Evolutionary conservation across 2,888 invertebrate species (phyloP).

Genomic region (Temnothorax rugatulus): DNA sequence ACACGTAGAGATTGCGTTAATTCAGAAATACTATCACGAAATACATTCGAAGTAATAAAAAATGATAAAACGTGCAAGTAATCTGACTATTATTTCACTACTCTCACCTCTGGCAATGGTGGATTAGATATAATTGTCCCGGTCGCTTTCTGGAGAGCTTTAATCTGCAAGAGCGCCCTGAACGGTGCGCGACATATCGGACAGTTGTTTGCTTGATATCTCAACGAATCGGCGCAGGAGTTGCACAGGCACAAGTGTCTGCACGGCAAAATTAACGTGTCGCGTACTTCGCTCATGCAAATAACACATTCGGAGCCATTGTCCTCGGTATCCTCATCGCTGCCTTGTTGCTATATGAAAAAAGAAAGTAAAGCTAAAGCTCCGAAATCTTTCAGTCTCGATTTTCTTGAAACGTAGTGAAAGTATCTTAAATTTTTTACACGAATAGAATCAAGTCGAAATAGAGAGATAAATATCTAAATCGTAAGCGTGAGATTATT

Average conservation of each 20-base stretch:
- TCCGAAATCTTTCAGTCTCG: neutral
- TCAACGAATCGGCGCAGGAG: slow-evolving; percentile 98
- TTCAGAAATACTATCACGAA: neutral
- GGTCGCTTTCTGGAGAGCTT: slow-evolving; percentile 94
- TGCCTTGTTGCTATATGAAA: slow-evolving; percentile 84
- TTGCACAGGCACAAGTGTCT: slow-evolving; percentile 98
- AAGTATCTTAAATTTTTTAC: neutral
- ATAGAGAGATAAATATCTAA: neutral
- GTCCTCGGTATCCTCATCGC: slow-evolving; percentile 96
- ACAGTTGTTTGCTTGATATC: slow-evolving; percentile 99
- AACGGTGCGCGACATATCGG: slow-evolving; percentile 99
- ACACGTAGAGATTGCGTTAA: neutral
- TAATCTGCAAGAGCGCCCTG: slow-evolving; percentile 97
- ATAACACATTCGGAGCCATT: slow-evolving; percentile 99
- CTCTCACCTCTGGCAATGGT: slow-evolving; percentile 89
- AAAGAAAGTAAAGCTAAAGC: slow-evolving; percentile 37
- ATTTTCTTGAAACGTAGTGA: neutral
- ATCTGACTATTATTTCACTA: neutral
- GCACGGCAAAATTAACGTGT: slow-evolving; percentile 98
- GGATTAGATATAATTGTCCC: slow-evolving; percentile 87
- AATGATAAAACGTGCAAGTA: neutral
- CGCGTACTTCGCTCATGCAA: slow-evolving; percentile 99
- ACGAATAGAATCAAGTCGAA: neutral
- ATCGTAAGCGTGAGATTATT: neutral
- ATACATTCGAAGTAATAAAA: neutral